Evolutionary conservation across 2,888 invertebrate genomes (phyloP).

Genomic region (Zelleria hepariella): DNA sequence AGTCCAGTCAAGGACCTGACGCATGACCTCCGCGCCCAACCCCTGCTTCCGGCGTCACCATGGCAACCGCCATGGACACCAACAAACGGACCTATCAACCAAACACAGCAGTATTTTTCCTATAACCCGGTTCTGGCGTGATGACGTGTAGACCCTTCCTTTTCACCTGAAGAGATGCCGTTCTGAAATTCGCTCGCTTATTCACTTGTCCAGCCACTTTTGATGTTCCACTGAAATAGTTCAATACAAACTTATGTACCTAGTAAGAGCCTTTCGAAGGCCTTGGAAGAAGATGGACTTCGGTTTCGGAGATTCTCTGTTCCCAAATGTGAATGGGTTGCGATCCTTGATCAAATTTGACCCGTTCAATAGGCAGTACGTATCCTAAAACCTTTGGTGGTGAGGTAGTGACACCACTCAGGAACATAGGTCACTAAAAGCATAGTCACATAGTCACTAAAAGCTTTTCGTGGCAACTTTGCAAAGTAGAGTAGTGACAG

Average conservation of each 20-base stretch:
- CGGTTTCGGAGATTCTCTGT: constrained; percentile 53
- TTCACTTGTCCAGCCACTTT: not conserved
- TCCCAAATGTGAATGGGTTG: constrained; percentile 51
- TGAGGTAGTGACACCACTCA: not conserved
- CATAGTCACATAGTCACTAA: too few relatives aligned
- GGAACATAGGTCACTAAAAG: too few relatives aligned
- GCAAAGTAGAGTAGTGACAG: too few relatives aligned
- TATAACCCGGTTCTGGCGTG: constrained; percentile 24
- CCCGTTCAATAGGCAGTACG: constrained; percentile 29
- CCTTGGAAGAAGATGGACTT: constrained; percentile 52
- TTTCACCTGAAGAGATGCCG: not conserved
- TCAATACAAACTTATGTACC: not conserved
- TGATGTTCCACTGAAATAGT: constrained; percentile 20
- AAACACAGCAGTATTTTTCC: constrained; percentile 33
- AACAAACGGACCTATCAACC: constrained; percentile 50
- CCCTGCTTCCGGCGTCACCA: constrained; percentile 46
- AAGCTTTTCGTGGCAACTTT: too few relatives aligned
- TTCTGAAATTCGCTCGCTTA: not conserved
- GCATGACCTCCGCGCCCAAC: not conserved
- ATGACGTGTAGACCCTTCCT: not conserved
- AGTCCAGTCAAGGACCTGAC: constrained; percentile 39
- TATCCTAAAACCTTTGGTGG: not conserved
- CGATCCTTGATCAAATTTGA: constrained; percentile 48
- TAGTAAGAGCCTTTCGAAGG: not conserved
- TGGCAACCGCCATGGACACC: constrained; percentile 28